Evolutionary conservation across 2,113 vertebrate genomes (phyloP).

Genomic region (Epinephelus lanceolatus): DNA sequence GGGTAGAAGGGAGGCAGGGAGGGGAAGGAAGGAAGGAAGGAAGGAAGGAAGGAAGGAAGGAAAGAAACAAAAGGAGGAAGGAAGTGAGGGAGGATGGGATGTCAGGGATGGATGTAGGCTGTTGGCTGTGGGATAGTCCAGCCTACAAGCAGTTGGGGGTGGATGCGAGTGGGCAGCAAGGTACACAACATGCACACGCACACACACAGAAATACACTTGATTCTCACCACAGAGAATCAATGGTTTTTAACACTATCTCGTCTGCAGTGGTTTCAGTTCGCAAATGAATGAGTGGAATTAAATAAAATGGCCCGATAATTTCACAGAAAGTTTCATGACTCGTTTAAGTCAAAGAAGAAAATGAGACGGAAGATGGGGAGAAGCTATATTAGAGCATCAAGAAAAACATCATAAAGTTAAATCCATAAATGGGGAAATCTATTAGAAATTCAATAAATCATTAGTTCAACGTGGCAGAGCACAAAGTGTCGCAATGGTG

Average conservation of each 20-base stretch:
- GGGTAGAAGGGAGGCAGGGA: neutral
- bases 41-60: slow-evolving; percentile 4
- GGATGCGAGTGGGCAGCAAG: slow-evolving; percentile 38
- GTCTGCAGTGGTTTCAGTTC: neutral
- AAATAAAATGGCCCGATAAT: neutral
- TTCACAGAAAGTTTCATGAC: no score
- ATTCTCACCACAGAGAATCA: slow-evolving; percentile 1
- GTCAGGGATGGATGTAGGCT: slow-evolving; percentile 30
- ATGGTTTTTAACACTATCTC: neutral
- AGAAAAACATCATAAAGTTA: neutral
- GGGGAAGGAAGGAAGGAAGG: slow-evolving; percentile 9
- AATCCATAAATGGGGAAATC: neutral
- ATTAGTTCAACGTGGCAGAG: neutral
- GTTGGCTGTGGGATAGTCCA: slow-evolving; percentile 39
- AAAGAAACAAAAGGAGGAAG: slow-evolving; percentile 14
- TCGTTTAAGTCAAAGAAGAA: neutral
- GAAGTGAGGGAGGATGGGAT: neutral
- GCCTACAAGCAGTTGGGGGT: slow-evolving; percentile 44
- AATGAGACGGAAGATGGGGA: neutral
- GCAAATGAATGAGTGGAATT: neutral
- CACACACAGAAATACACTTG: neutral
- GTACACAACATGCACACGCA: neutral
- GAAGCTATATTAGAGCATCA: neutral
- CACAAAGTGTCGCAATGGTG: slow-evolving; percentile 23
- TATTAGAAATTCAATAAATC: neutral